phyloP scores from a whole-genome alignment of 2,113 vertebrate genomes.

The Bostrychus sinensis region DNA sequence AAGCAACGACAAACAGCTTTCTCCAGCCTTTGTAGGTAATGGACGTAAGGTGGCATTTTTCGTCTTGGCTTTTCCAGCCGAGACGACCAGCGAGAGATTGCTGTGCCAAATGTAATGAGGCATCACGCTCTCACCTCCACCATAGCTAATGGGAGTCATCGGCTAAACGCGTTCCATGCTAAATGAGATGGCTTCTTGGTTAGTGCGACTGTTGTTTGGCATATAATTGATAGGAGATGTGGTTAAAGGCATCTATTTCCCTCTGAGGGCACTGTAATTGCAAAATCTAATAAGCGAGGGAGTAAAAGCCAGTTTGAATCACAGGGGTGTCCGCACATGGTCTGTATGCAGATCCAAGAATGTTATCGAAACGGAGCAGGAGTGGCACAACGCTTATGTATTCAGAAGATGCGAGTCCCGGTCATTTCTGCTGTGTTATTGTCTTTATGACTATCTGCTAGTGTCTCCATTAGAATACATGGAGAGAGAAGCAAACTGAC shows the following conservation, averaged over 20 bases:
- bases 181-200: slow-evolving; percentile 76
- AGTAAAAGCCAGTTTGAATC: slow-evolving; percentile 36
- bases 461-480: slow-evolving; percentile 46
- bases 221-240: slow-evolving; percentile 74
- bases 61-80: slow-evolving; percentile 44
- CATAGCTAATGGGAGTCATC: slow-evolving; percentile 75
- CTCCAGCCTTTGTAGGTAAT: slow-evolving; percentile 12
- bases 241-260: slow-evolving; percentile 69
- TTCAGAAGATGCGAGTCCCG: slow-evolving; percentile 7
- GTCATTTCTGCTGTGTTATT: slow-evolving; percentile 33
- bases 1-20: slow-evolving; percentile 29
- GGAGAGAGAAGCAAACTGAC: slow-evolving; percentile 46
- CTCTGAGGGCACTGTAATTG: slow-evolving; percentile 61
- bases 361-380: slow-evolving; percentile 18
- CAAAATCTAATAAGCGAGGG: slow-evolving; percentile 64
- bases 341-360: slow-evolving; percentile 49
- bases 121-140: slow-evolving; percentile 66
- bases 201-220: slow-evolving; percentile 67
- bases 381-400: slow-evolving; percentile 16
- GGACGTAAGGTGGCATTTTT: slow-evolving; percentile 37
- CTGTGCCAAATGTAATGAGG: slow-evolving; percentile 75
- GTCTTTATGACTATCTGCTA: slow-evolving; percentile 43
- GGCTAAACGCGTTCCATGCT: slow-evolving; percentile 66
- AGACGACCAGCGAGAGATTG: slow-evolving; percentile 69
- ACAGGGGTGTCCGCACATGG: slow-evolving; percentile 11